These are phyloP conservation scores for Pyrocoelia pectoralis DNA, from an alignment of 2,888 invertebrate genomes.

Conservation along the genomic window DNA sequence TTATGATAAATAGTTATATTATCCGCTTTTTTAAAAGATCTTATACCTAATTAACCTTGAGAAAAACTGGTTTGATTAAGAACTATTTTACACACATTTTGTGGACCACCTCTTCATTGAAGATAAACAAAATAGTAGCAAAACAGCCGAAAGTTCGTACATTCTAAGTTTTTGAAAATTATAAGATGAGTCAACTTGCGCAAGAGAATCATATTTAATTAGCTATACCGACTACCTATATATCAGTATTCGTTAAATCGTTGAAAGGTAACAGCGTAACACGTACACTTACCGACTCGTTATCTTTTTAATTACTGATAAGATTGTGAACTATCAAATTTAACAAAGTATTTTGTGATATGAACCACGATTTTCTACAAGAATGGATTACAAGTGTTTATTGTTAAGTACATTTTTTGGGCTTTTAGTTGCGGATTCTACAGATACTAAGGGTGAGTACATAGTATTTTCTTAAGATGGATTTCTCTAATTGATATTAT, in stretches of 20 bases:
- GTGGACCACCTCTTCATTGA: background rate
- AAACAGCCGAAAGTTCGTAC: too few species aligned
- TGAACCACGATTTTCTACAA: background rate
- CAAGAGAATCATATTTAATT: too few species aligned
- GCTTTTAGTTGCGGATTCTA: background rate
- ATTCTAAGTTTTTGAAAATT: too few species aligned
- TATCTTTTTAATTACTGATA: slow-evolving; percentile 1
- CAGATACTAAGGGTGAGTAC: background rate
- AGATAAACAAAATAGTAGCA: too few species aligned
- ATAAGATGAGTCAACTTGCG: too few species aligned
- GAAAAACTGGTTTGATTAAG: background rate
- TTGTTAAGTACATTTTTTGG: background rate
- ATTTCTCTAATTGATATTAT: background rate
- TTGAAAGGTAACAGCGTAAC: background rate
- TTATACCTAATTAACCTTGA: background rate
- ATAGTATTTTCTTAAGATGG: background rate
- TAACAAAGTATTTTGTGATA: background rate
- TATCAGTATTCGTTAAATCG: background rate
- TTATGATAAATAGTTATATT: too few species aligned
- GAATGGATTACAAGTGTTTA: background rate
- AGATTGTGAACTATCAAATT: background rate
- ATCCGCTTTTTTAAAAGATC: too few species aligned
- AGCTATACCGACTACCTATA: too few species aligned
- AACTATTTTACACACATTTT: background rate
- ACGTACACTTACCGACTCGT: background rate